Evolutionary conservation across 2,113 vertebrate species (phyloP).

Genomic region (Numenius arquata): DNA sequence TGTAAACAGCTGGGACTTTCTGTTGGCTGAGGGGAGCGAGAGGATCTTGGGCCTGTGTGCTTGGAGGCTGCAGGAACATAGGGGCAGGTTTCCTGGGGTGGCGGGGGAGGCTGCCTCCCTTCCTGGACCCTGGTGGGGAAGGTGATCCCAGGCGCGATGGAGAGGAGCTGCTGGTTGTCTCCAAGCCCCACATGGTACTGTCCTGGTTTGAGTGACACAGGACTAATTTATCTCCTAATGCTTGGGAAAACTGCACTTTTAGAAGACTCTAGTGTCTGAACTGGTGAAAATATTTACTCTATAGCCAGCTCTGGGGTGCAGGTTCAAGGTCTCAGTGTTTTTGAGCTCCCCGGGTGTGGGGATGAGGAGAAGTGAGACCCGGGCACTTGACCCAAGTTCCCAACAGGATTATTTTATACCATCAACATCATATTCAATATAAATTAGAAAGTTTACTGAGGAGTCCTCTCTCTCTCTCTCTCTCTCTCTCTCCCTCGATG

Average conservation of each 20-base stretch:
- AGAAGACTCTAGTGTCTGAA: neutral
- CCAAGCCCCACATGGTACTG: neutral
- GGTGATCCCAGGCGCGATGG: accelerated
- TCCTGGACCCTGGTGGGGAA: accelerated
- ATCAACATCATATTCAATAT: neutral
- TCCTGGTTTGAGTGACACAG: neutral
- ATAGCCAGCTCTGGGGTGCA: neutral
- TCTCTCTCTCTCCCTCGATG: neutral
- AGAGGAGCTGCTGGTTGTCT: neutral
- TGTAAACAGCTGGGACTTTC: neutral
- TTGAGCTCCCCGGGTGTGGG: neutral
- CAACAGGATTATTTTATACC: neutral
- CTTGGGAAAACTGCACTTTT: neutral
- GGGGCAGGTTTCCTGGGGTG: neutral
- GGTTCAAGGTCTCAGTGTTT: neutral
- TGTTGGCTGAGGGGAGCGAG: neutral
- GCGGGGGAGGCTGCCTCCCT: neutral
- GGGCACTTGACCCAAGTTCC: neutral
- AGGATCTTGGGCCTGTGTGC: accelerated
- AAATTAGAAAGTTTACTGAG: neutral
- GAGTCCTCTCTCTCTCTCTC: too few species aligned
- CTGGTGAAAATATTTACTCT: neutral
- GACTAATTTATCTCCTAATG: neutral
- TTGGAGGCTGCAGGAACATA: accelerated
- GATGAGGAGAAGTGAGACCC: neutral